phyloP scores from a whole-genome alignment of 1,140 invertebrate species.

The Temnothorax curvispinosus region DNA sequence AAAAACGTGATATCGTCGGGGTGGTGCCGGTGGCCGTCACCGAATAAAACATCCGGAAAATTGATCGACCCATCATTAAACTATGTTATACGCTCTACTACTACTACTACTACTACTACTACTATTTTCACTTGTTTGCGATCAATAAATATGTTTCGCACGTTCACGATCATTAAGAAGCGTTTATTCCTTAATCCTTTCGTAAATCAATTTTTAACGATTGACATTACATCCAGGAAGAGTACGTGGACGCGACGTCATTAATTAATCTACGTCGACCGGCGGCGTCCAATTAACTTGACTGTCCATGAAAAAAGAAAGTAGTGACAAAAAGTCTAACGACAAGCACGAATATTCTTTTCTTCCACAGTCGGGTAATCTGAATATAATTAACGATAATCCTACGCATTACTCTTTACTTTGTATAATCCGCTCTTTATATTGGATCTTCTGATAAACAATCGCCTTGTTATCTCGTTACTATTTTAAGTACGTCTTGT shows the following conservation, averaged over 20 bases:
- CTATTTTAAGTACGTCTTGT: too few species aligned
- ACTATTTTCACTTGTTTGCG: neutral
- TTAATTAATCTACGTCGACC: neutral
- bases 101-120: too few species aligned
- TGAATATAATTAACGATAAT: slow-evolving; percentile 35
- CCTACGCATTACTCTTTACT: neutral
- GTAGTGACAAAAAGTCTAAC: too few species aligned
- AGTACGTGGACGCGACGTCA: neutral
- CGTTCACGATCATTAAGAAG: neutral
- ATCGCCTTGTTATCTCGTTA: neutral
- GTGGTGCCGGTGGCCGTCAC: too few species aligned
- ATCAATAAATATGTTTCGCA: slow-evolving; percentile 17
- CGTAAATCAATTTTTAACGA: neutral
- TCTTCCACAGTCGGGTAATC: neutral
- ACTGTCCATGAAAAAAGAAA: neutral
- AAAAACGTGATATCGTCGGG: neutral
- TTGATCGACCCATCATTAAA: slow-evolving; percentile 19
- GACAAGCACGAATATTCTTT: slow-evolving; percentile 5
- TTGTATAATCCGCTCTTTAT: slow-evolving; percentile 1
- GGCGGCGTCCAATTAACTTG: slow-evolving; percentile 4
- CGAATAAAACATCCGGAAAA: slow-evolving; percentile 27
- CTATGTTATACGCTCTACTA: neutral
- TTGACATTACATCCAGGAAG: neutral
- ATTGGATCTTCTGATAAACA: slow-evolving; percentile 23
- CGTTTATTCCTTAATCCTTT: neutral